Conservation (phyloP, 2,888 invertebrate species). For the Stenolophus ochropezus region DNA sequence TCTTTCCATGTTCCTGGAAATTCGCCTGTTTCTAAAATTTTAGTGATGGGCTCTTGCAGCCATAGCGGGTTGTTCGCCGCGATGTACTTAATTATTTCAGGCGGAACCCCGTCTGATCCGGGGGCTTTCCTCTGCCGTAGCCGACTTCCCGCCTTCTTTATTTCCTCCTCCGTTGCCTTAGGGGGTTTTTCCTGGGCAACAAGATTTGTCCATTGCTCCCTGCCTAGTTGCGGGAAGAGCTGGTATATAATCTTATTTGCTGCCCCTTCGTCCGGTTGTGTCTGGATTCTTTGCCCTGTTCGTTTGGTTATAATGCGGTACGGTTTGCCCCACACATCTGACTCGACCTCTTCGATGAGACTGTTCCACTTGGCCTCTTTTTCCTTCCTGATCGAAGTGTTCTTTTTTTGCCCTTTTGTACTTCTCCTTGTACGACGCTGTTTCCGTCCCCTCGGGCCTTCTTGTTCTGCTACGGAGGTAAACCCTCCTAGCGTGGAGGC, state of each 20-base stretch:
- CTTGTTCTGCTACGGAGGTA: neutral
- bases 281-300: neutral
- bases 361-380: neutral
- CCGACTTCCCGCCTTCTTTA: neutral
- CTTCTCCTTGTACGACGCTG: neutral
- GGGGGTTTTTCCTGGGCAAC: neutral
- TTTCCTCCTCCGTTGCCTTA: neutral
- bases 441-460: neutral
- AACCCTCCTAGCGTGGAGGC: neutral
- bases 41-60: too few species aligned
- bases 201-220: neutral
- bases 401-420: neutral
- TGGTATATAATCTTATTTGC: neutral
- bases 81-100: neutral
- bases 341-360: neutral
- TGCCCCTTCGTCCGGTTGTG: too few species aligned
- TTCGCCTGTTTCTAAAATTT: neutral
- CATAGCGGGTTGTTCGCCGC: neutral
- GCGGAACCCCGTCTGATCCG: neutral
- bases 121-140: neutral
- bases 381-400: neutral
- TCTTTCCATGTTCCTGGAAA: neutral
- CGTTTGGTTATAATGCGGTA: neutral
- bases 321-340: conserved; percentile 2
- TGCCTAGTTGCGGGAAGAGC: neutral